Conservation (phyloP, 2,113 vertebrate species). For the Cheilinus undulatus region DNA sequence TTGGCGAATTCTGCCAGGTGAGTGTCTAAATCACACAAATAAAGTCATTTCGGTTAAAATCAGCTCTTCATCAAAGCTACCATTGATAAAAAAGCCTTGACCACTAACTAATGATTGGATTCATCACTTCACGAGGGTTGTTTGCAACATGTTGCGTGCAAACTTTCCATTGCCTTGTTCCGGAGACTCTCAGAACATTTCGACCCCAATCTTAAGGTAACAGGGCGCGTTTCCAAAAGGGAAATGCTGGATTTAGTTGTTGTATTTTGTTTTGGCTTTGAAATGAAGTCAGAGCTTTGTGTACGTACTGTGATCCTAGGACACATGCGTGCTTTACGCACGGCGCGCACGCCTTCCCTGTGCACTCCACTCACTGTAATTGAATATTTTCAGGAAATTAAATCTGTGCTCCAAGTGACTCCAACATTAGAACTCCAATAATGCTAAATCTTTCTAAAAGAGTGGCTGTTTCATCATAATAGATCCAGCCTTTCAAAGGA, state of each 20-base stretch:
- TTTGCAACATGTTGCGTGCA: not conserved
- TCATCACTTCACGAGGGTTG: not conserved
- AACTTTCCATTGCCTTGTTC: slow-evolving; percentile 44
- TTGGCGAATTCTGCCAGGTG: slow-evolving; percentile 86
- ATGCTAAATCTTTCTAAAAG: slow-evolving; percentile 5
- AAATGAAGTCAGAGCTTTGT: slow-evolving; percentile 16
- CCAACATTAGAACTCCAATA: not conserved
- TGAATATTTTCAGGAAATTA: slow-evolving; percentile 21
- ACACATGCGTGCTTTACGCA: slow-evolving; percentile 55
- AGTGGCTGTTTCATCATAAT: slow-evolving; percentile 11
- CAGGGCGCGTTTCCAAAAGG: slow-evolving; percentile 6
- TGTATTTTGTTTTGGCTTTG: slow-evolving; percentile 16
- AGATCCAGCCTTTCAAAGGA: not conserved
- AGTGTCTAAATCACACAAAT: slow-evolving; percentile 45
- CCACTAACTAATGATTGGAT: not conserved
- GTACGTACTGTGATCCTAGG: not conserved
- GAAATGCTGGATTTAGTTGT: slow-evolving; percentile 1
- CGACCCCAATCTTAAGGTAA: slow-evolving; percentile 17
- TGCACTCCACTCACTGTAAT: slow-evolving; percentile 3
- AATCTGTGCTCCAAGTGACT: not conserved
- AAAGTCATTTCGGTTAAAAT: too few species aligned
- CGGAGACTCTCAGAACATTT: slow-evolving; percentile 29
- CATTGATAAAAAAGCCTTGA: not conserved
- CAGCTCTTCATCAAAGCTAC: too few species aligned
- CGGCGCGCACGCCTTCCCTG: slow-evolving; percentile 18